Base-by-base conservation (phyloP, 2,888 invertebrate genomes). In the Polymixis lichenea region DNA sequence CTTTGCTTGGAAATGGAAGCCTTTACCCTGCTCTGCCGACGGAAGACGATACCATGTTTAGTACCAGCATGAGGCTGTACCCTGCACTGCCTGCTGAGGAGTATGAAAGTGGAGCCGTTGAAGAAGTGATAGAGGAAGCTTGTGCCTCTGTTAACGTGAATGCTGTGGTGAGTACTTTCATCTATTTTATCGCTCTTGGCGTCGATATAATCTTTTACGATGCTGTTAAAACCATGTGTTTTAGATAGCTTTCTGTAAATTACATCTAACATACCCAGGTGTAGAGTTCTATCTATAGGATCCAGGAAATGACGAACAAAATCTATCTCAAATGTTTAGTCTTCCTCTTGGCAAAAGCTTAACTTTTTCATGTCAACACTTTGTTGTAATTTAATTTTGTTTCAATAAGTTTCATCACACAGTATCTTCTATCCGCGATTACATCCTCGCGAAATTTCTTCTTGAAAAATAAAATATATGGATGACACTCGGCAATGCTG, bases 31-130 rank as follows among this genome's bases (percentile, higher is more conserved):
- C 82, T 28, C 84, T 96, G 22, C 96, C 96, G 0, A 87, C 90
- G 38, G 94, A 94, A 69, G 96, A 96, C 80, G 96, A 95, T 66
- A 92, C 94, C 0, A 86, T 91, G 65, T 95, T 94, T 74, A 92
- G 90, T 69, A 90, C 92, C 62, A 92, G 92, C 13, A 92, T 92
- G 53, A 94, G 91, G 81, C 86, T 97, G 87, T 97, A 97, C 68
- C 97, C 97, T 0, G 92, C 94, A 3, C 81, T 97, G 49, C 96
- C 96, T 0, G 93, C 89, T 75, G 96, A 96, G 58, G 97, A 96
- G 84, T 96, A 96, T 56, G 96, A 95, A 75, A 93, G 91, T 43
- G 96, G 96, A 0, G 95, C 94, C 3, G 96, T 96, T 0, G 95
- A 94, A 56, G 95, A 95, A 77, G 96, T 97, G 13, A 88, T 96